Evolutionary conservation across 1,140 invertebrate species (phyloP).

Genomic region (Neodiprion fabricii): DNA sequence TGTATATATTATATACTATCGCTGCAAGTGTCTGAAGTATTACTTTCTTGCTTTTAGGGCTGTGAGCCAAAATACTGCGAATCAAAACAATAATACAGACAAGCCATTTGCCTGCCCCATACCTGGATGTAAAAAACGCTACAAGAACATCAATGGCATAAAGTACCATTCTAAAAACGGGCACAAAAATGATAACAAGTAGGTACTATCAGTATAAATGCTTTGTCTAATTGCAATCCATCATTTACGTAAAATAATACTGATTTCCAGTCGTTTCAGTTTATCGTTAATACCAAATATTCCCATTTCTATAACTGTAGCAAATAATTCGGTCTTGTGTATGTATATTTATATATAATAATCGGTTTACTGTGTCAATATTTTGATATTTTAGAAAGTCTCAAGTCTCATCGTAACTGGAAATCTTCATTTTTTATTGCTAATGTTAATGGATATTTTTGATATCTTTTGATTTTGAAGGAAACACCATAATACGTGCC

Average conservation of each 20-base stretch:
- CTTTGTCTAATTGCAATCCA: background rate
- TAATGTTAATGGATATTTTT: too few relatives aligned
- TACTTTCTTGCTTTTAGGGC: conserved; percentile 45
- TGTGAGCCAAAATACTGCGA: conserved; percentile 43
- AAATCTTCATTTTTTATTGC: too few relatives aligned
- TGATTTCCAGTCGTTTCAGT: background rate
- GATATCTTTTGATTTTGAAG: too few relatives aligned
- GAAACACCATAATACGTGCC: too few relatives aligned
- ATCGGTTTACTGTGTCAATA: too few relatives aligned
- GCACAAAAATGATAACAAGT: conserved; percentile 83
- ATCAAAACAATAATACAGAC: conserved; percentile 55
- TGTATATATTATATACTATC: too few relatives aligned
- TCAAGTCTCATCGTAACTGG: too few relatives aligned
- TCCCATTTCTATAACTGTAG: background rate
- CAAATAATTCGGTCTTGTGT: too few relatives aligned
- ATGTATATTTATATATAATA: too few relatives aligned
- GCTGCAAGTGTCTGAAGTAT: too few relatives aligned
- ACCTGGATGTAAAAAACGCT: conserved; percentile 84
- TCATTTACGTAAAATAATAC: conserved; percentile 15
- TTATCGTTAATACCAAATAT: background rate
- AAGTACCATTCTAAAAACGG: conserved; percentile 88
- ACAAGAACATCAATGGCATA: conserved; percentile 88
- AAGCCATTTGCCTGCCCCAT: conserved; percentile 84
- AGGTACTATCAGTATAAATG: conserved; percentile 48
- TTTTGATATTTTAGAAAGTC: too few relatives aligned